Percentiles rank a stretch among this genome's conserved stretches.
Evolutionary conservation across 2,888 invertebrate species (phyloP).

Genomic region (Aphrophora alni): DNA sequence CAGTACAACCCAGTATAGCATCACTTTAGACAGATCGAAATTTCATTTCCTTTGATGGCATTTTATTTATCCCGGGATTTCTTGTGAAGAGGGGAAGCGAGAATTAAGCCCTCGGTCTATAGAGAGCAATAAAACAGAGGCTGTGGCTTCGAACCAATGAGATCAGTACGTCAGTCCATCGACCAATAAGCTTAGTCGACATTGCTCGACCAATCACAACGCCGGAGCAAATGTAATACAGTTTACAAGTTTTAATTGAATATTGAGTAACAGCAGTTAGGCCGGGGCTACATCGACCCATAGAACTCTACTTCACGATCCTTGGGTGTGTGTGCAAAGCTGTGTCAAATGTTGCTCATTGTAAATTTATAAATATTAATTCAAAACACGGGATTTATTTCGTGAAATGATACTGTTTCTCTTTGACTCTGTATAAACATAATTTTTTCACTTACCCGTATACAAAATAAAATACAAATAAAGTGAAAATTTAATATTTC

Average conservation of each 20-base stretch:
- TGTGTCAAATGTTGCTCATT: too few relatives aligned
- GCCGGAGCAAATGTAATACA: constrained; percentile 24
- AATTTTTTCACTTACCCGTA: too few relatives aligned
- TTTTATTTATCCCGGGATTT: constrained; percentile 37
- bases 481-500: too few relatives aligned
- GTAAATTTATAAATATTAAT: too few relatives aligned
- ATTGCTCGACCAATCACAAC: constrained; percentile 33
- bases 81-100: constrained; percentile 14
- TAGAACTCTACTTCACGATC: not conserved
- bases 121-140: constrained; percentile 61
- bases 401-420: too few relatives aligned
- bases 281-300: not conserved
- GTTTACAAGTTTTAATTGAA: constrained; percentile 39
- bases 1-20: not conserved
- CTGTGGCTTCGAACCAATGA: constrained; percentile 59
- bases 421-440: too few relatives aligned
- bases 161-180: constrained; percentile 47
- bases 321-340: not conserved
- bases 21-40: constrained; percentile 41
- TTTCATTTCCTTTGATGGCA: constrained; percentile 44
- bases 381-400: too few relatives aligned
- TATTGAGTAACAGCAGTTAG: constrained; percentile 37
- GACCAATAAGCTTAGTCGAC: constrained; percentile 39
- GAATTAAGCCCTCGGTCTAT: constrained; percentile 52
- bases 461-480: too few relatives aligned